These are phyloP conservation scores for Marasmarcha lunaedactyla DNA, from an alignment of 2,888 invertebrate species.

Conservation along the genomic window DNA sequence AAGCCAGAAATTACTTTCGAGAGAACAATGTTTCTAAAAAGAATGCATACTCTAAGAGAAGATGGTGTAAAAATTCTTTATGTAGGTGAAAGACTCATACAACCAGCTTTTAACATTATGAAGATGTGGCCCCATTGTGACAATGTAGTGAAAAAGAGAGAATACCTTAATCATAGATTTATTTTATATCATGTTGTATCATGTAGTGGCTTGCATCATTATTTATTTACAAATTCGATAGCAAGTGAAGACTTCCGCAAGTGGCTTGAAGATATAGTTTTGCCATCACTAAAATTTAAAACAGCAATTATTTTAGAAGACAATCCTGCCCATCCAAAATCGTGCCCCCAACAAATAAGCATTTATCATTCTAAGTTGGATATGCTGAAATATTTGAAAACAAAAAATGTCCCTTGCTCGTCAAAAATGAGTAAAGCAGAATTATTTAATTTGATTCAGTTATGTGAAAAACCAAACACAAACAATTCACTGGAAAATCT, in stretches of 20 bases:
- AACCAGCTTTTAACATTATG: conserved; percentile 15
- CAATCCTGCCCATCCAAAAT: conserved; percentile 22
- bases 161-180: conserved; percentile 11
- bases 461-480: conserved; percentile 16
- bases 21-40: conserved; percentile 27
- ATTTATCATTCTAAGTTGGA: conserved; percentile 29
- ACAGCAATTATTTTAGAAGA: conserved; percentile 32
- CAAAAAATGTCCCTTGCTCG: conserved; percentile 30
- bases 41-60: conserved; percentile 23
- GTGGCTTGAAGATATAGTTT: conserved; percentile 32
- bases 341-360: conserved; percentile 19
- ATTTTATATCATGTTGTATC: conserved; percentile 27
- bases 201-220: conserved; percentile 20
- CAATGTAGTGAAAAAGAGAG: conserved; percentile 1
- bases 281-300: conserved; percentile 19
- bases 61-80: conserved; percentile 24
- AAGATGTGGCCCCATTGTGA: conserved; percentile 15
- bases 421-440: conserved; percentile 28
- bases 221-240: conserved; percentile 22
- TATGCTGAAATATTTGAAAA: conserved; percentile 29
- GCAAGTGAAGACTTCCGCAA: conserved; percentile 25
- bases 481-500: conserved; percentile 24
- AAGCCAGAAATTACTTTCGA: conserved; percentile 31
- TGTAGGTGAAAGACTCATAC: conserved; percentile 29
- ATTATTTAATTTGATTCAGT: conserved; percentile 28